Base-by-base conservation (phyloP, 2,113 vertebrate species). In the Upupa epops region DNA sequence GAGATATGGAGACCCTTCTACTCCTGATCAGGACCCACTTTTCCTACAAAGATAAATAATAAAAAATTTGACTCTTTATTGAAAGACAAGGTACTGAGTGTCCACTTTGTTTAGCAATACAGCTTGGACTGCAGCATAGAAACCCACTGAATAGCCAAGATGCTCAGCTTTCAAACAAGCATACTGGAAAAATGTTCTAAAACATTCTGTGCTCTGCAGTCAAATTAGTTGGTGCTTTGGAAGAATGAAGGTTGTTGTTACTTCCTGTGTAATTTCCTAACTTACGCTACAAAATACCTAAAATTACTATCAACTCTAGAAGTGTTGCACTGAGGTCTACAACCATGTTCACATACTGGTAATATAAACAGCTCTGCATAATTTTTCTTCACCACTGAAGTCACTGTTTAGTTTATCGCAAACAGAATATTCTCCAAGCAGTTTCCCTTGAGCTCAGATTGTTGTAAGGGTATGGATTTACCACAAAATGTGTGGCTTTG, bases 361-460 rank as follows among this genome's bases (percentile, higher is more conserved):
- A 93, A 94, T 95, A 88, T 61, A 89, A 95, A 95, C 37, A 92
- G 72, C 54, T 66, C 61, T 88, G 70, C 63, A 70, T 26, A 40
- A 13, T 48, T 92, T 77, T n/a, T n/a, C n/a, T n/a, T n/a, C n/a
- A n/a, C n/a, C n/a, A n/a, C n/a, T n/a, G n/a, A n/a, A n/a, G n/a
- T n/a, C n/a, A n/a, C 65, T 95, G 60, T 90, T 96, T 72, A 68
- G 86, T 96, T 94, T 93, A 52, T 83, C 90, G 95, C 87, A 74
- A 85, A 96, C 72, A 32, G 96, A 93, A 95, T 70, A 58, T 81
- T 81, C 59, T 86, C 81, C 84, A 94, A 92, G 87, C 79, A 96
- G 84, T 92, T 97, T 93, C 76, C 90, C 91, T 80, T 7, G 82
- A 97, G 92, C 96, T 90, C 91, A 95, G 79, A 92, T 92, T 88